Evolutionary conservation across 2,888 invertebrate species (phyloP).

Genomic region (Sicus ferrugineus): DNA sequence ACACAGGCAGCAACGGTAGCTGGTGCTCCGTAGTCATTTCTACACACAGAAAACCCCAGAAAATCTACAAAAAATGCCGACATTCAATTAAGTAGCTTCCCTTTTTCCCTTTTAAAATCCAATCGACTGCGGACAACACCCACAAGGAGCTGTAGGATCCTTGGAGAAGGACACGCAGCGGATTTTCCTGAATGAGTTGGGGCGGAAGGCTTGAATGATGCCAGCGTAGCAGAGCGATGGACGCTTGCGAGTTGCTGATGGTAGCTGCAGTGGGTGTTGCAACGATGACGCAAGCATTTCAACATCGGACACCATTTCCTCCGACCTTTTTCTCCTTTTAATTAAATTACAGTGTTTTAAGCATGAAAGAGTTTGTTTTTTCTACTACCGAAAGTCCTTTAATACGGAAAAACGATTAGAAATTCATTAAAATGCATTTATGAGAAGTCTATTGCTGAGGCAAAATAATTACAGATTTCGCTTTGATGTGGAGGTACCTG

Average conservation of each 20-base stretch:
- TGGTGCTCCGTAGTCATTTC: conserved; percentile 18
- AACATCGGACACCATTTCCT: not conserved
- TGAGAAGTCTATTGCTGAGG: not conserved
- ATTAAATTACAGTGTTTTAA: not conserved
- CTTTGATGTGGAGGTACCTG: too few relatives aligned
- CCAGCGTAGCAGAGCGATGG: too few relatives aligned
- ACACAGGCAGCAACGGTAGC: conserved; percentile 11
- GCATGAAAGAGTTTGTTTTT: not conserved
- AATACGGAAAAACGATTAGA: conserved; percentile 44
- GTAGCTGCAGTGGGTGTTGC: conserved; percentile 48
- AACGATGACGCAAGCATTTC: conserved; percentile 56
- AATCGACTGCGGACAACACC: conserved; percentile 43
- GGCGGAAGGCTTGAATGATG: conserved; percentile 32
- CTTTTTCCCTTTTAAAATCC: conserved; percentile 32
- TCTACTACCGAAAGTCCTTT: not conserved
- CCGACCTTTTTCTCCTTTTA: not conserved
- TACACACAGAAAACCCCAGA: not conserved
- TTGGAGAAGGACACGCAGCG: conserved; percentile 25
- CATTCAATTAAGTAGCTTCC: not conserved
- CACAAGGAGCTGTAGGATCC: not conserved
- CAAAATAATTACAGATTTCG: too few relatives aligned
- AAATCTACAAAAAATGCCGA: not conserved
- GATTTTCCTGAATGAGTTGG: too few relatives aligned
- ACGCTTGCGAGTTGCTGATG: too few relatives aligned
- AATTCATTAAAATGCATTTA: conserved; percentile 55